These are phyloP conservation scores for Sorex araneus DNA, from an alignment of 2,113 vertebrate species.

Conservation along the genomic window DNA sequence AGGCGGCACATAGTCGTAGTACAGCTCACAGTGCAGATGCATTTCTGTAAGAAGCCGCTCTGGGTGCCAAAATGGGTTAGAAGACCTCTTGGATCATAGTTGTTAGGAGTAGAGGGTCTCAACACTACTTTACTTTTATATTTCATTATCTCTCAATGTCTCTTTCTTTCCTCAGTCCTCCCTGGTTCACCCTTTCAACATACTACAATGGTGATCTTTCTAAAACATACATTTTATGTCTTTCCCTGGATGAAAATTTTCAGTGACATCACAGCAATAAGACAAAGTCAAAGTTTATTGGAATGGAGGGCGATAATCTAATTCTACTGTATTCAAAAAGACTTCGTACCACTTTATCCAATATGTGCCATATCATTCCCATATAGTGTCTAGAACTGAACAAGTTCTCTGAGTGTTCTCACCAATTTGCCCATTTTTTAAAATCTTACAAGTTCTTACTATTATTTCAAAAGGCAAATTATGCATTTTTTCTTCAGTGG, in stretches of 20 bases:
- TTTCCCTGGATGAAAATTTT: neutral
- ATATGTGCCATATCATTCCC: neutral
- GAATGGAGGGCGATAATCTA: neutral
- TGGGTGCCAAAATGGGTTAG: too few relatives aligned
- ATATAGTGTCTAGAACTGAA: neutral
- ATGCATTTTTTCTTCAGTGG: neutral
- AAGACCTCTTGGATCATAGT: too few relatives aligned
- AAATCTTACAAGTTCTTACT: conserved; percentile 33
- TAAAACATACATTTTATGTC: neutral
- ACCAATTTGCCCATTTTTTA: neutral
- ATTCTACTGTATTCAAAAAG: neutral
- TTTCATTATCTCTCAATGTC: neutral
- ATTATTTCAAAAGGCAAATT: conserved; percentile 43
- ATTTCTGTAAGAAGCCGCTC: too few relatives aligned
- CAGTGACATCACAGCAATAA: neutral
- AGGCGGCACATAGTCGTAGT: too few relatives aligned
- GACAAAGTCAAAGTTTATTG: neutral
- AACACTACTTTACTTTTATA: neutral
- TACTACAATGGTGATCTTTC: neutral
- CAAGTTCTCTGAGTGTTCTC: neutral
- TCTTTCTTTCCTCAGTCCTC: neutral
- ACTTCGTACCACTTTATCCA: neutral
- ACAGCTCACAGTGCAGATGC: too few relatives aligned
- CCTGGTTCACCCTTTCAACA: neutral
- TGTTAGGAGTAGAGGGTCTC: too few relatives aligned